phyloP scores from a whole-genome alignment of 2,888 invertebrate genomes.

The Folsomia manolachei region DNA sequence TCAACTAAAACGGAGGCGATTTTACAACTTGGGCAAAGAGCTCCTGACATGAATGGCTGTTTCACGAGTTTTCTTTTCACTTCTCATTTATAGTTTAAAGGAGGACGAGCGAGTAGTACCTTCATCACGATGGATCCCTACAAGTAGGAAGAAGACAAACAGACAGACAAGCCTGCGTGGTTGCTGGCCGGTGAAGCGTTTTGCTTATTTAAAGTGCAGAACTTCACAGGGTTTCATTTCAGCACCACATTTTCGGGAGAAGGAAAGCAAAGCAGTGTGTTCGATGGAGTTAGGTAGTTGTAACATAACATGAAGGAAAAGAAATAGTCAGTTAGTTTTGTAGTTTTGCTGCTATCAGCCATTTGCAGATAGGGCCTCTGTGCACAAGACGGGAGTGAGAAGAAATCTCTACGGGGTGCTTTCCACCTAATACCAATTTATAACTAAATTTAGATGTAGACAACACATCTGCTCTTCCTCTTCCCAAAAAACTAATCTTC shows the following conservation, averaged over 20 bases:
- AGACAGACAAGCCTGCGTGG: neutral
- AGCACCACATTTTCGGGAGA: neutral
- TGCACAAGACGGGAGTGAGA: too few relatives aligned
- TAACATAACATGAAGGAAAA: neutral
- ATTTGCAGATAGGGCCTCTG: slow-evolving; percentile 1
- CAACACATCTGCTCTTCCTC: slow-evolving; percentile 23
- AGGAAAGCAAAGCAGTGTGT: neutral
- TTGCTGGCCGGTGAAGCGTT: neutral
- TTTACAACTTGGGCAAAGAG: slow-evolving; percentile 1
- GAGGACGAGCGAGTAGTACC: neutral
- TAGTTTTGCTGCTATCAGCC: neutral
- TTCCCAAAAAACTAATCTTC: slow-evolving; percentile 21
- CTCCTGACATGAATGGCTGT: slow-evolving; percentile 1
- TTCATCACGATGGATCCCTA: neutral
- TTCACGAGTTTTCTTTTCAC: slow-evolving; percentile 4
- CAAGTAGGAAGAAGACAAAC: too few relatives aligned
- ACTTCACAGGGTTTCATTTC: neutral
- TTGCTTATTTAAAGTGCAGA: slow-evolving; percentile 5
- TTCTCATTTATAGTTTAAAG: neutral
- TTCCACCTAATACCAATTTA: slow-evolving; percentile 38
- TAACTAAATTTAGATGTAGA: slow-evolving; percentile 41
- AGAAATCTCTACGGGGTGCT: slow-evolving; percentile 29
- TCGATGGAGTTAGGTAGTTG: neutral
- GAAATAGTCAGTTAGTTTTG: neutral
- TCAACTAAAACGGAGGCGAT: neutral